Conservation (phyloP, 2,113 vertebrate species). For the Pterocles burchelli region DNA sequence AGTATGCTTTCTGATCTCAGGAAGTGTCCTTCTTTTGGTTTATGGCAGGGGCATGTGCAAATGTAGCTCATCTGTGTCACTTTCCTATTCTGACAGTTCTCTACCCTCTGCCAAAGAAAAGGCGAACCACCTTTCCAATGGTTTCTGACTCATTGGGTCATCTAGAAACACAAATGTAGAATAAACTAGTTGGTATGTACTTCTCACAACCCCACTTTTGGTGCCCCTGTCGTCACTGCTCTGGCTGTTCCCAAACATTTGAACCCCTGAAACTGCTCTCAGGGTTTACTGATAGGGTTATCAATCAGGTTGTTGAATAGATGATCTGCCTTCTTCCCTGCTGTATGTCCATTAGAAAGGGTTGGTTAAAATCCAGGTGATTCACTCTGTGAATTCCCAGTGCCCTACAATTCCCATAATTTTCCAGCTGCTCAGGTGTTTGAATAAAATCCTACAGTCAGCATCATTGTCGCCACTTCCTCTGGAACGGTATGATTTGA, state of each 20-base stretch:
- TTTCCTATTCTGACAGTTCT: neutral
- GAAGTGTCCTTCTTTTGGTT: neutral
- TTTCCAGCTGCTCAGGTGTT: neutral
- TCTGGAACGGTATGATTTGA: neutral
- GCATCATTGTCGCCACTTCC: neutral
- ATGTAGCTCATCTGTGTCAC: neutral
- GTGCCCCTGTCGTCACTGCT: neutral
- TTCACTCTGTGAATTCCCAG: neutral
- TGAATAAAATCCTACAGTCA: neutral
- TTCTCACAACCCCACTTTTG: neutral
- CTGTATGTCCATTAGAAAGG: neutral
- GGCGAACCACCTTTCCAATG: neutral
- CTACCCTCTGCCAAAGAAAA: neutral
- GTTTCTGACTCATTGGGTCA: neutral
- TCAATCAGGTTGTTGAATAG: neutral
- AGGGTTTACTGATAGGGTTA: neutral
- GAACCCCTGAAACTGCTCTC: neutral
- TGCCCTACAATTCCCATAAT: neutral
- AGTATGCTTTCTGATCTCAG: neutral
- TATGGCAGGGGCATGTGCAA: neutral
- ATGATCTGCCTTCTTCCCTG: neutral
- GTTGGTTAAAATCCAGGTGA: neutral
- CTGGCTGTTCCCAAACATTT: neutral
- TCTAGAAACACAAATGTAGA: neutral
- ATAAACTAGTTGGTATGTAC: neutral